These are phyloP conservation scores for Callaeas wilsoni DNA, from an alignment of 2,113 vertebrate genomes.

Conservation along the genomic window DNA sequence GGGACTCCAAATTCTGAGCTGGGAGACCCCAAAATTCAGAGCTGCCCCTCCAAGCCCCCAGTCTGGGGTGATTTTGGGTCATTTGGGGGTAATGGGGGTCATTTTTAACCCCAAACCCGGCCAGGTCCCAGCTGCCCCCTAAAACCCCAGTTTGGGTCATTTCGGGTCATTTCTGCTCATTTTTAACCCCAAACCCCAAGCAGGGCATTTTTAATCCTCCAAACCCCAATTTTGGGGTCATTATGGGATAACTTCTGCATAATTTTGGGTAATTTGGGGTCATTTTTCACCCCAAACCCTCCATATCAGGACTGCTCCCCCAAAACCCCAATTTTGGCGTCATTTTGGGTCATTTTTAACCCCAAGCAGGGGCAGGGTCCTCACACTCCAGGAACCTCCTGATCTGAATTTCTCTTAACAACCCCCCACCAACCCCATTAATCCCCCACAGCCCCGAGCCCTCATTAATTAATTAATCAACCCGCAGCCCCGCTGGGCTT, in stretches of 20 bases:
- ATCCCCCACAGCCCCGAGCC: not conserved
- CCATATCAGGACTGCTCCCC: not conserved
- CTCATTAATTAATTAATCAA: not conserved
- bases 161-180: not conserved
- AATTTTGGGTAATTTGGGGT: too few relatives aligned
- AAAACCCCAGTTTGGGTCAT: not conserved
- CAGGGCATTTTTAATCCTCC: not conserved
- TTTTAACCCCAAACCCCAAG: not conserved
- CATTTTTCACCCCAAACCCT: not conserved
- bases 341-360: not conserved
- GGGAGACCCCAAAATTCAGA: not conserved
- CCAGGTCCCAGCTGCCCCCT: not conserved
- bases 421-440: not conserved
- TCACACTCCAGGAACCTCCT: not conserved
- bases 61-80: not conserved
- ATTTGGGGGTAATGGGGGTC: not conserved
- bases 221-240: not conserved
- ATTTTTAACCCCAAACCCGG: not conserved
- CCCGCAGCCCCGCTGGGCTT: not conserved
- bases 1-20: not conserved
- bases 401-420: not conserved
- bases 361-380: not conserved
- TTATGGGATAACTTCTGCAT: not conserved
- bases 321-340: not conserved
- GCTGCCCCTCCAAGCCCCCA: too few relatives aligned